Conservation (phyloP, 2,113 vertebrate species). For the Paedocypris sp. region DNA sequence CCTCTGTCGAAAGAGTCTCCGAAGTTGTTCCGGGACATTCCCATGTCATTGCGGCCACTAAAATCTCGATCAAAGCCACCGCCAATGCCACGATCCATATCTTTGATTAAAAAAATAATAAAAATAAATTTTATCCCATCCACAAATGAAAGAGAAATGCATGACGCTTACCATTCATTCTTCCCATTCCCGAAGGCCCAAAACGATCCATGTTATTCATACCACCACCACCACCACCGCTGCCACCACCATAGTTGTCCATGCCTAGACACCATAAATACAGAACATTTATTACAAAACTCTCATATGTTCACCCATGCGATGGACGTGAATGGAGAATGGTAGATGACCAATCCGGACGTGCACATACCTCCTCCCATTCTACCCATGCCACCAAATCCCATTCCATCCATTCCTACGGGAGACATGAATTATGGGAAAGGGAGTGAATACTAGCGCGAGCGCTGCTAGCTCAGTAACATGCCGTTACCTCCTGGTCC, state of each 20-base stretch:
- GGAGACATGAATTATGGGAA: constrained; percentile 29
- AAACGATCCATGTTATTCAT: constrained; percentile 83
- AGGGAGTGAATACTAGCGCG: background rate
- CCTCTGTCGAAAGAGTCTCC: constrained; percentile 81
- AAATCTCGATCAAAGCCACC: constrained; percentile 76
- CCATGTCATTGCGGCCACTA: constrained; percentile 76
- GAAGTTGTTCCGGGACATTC: constrained; percentile 76
- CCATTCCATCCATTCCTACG: constrained; percentile 88
- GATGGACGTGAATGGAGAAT: background rate
- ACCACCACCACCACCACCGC: constrained; percentile 81
- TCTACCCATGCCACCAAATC: constrained; percentile 86
- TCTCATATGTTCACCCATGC: too few species aligned
- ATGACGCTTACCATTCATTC: constrained; percentile 73
- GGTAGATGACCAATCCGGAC: constrained; percentile 5
- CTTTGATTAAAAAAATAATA: constrained; percentile 56
- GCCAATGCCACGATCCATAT: constrained; percentile 80
- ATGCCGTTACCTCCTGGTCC: constrained; percentile 73
- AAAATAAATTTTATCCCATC: constrained; percentile 29
- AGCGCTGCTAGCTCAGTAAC: background rate
- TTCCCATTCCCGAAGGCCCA: constrained; percentile 80
- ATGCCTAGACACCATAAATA: constrained; percentile 61
- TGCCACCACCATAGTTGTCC: constrained; percentile 86
- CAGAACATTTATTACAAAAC: background rate
- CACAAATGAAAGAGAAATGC: constrained; percentile 11
- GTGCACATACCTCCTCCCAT: constrained; percentile 86